Base-by-base conservation (phyloP, 2,797 vertebrate genomes). In the Lutjanus campechanus region DNA sequence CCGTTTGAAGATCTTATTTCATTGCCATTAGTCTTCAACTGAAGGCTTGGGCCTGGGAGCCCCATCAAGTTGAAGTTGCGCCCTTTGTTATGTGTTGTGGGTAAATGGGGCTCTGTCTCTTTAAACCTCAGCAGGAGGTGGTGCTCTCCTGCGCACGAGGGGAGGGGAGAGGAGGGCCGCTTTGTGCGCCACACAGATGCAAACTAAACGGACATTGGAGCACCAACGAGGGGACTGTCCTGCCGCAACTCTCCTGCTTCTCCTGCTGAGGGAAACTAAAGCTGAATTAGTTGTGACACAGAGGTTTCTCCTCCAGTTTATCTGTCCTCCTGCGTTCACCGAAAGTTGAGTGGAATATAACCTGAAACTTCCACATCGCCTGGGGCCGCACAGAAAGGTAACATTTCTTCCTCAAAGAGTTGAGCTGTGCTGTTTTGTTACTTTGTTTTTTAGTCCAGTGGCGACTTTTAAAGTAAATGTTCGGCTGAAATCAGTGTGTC, bases 91-190 rank as follows among this genome's bases (percentile, higher is more conserved):
- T 0, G 44, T 29, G 55, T 19, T 69, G 67, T 8, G 66, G 8
- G 5, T 67, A 77, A 85, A 85, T 53, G 17, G 66, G 4, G 17
- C 56, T 40, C 88, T 93, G 92, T 64, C 83, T 63, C 94, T 95
- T 95, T 95, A 95, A 95, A 82, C 44, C 68, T 8, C 70, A 65
- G 77, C 81, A n/a, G 86, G 92, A 55, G 92, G 89, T 5, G 89
- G 91, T 50, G 85, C 86, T 92, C 66, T 81, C 59, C 4, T 47
- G 62, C 41, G 47, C 49, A 12, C 13, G 17, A 65, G 7, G 8
- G 4, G 68, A 9, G 22, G n/a, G 6, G 44, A 40, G 16, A 53
- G 71, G 69, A 22, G 50, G 76, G 60, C 61, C n/a, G 91, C 91
- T 89, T 88, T 88, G 90, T 94, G 84, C 51, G 79, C 85, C 84